Conservation (phyloP, 2,797 vertebrate genomes). For the Otus scops region DNA sequence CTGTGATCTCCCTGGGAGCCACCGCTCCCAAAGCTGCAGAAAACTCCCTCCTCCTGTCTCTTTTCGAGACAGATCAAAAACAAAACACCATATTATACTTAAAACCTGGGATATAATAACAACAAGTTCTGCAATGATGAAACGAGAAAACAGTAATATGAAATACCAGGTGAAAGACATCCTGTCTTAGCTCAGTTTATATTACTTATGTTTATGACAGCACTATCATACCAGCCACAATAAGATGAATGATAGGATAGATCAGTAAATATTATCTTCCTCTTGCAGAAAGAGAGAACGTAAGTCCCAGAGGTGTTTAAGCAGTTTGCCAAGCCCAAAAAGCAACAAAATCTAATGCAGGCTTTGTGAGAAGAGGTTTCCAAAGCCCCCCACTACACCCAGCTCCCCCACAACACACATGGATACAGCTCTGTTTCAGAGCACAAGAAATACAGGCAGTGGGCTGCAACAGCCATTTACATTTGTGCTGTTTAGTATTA, state of each 20-base stretch:
- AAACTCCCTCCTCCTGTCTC: neutral
- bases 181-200: neutral
- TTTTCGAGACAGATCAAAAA: neutral
- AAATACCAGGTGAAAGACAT: neutral
- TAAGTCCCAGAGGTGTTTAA: neutral
- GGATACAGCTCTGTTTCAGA: neutral
- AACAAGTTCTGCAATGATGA: neutral
- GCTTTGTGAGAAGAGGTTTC: neutral
- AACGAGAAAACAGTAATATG: neutral
- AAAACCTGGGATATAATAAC: neutral
- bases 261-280: neutral
- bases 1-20: neutral
- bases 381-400: neutral
- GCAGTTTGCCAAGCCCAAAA: neutral
- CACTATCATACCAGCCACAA: neutral
- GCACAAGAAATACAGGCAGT: neutral
- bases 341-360: neutral
- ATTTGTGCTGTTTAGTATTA: neutral
- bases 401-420: fast-evolving
- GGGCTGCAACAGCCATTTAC: neutral
- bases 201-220: neutral
- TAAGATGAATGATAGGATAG: neutral
- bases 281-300: neutral
- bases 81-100: neutral
- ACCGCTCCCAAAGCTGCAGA: fast-evolving